Percentiles rank a stretch among this genome's conserved stretches.
phyloP scores from a whole-genome alignment of 92 coral and sea anemone species.

The Phenganax stokvisi region DNA sequence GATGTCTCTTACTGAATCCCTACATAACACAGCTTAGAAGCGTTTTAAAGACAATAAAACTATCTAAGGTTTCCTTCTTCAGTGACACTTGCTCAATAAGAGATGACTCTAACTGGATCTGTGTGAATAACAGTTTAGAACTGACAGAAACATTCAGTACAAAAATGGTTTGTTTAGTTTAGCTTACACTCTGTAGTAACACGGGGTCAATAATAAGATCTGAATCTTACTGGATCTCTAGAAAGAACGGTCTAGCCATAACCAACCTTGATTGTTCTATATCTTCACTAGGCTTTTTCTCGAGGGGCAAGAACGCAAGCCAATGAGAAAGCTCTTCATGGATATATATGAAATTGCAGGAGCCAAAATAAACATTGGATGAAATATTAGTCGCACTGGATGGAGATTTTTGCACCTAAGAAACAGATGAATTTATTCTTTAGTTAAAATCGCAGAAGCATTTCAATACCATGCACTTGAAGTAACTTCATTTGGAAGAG shows the following conservation, averaged over 20 bases:
- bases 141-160: too few relatives aligned
- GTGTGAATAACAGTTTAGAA: too few relatives aligned
- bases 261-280: slow-evolving; percentile 2
- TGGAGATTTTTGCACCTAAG: slow-evolving; percentile 3
- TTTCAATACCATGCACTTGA: too few relatives aligned
- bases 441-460: too few relatives aligned
- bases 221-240: too few relatives aligned
- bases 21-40: too few relatives aligned
- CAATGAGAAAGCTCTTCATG: slow-evolving; percentile 76
- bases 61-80: too few relatives aligned
- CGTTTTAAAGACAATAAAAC: not conserved
- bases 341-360: slow-evolving; percentile 59
- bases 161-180: too few relatives aligned
- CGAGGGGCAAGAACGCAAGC: slow-evolving; percentile 62
- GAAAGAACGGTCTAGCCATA: not conserved
- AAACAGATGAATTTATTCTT: not conserved
- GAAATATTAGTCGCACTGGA: slow-evolving; percentile 7
- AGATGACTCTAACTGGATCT: too few relatives aligned
- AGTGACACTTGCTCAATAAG: too few relatives aligned
- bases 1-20: not conserved
- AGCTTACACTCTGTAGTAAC: too few relatives aligned
- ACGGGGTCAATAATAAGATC: not conserved
- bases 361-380: slow-evolving; percentile 57
- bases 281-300: slow-evolving; percentile 37
- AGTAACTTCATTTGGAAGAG: not conserved